Evolutionary conservation across 2,113 vertebrate species (phyloP), one percentile per base, ranked within the genome.

Genomic region (Engystomops pustulosus): DNA sequence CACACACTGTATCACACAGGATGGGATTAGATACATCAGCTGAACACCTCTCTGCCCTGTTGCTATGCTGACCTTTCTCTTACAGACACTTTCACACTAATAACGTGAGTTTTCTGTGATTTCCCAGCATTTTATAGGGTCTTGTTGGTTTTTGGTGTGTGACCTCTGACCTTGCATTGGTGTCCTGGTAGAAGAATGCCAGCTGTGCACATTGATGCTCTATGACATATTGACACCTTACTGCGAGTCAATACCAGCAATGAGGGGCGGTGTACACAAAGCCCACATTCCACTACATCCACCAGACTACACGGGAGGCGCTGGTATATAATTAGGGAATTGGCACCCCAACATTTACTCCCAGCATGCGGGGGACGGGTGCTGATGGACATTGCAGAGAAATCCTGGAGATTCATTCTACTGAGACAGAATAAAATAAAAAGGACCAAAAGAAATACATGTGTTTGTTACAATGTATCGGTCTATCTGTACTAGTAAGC

Each of bases 191-290:
- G 30, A 58, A 58, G 53, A 62, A 60, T 60, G 18, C 30, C 20
- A 30, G 53, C 32, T 78, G 32, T 60, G 76, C 15, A 20, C 18
- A 76, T n/a, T 20, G 47, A 76, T 53, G 8, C 25, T 32, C 15
- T 51, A 47, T 10, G 76, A 41, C 51, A 53, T 71, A 44, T 71
- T 71, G 68, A 44, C 68, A 71, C 36, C 34, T 71, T 44, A 2
- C 11, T 9, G 9, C 41, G 68, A 44, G 68, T 71, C 20, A 71
- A 71, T 44, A 71, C 0, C 38, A n/a, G 34, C 10, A 30, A 15
- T 36, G 7, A 38, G 2, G 32, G 17, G 15, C 12, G 17, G 65
- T 77, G 30, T 58, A 77, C 74, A 58, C 49, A 49, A 27, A 69
- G 20, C 17, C n/a, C 15, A 38, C 32, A 71, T 71, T 71, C 68